Base-by-base conservation (phyloP, 2,797 vertebrate genomes). In the Molossus molossus region DNA sequence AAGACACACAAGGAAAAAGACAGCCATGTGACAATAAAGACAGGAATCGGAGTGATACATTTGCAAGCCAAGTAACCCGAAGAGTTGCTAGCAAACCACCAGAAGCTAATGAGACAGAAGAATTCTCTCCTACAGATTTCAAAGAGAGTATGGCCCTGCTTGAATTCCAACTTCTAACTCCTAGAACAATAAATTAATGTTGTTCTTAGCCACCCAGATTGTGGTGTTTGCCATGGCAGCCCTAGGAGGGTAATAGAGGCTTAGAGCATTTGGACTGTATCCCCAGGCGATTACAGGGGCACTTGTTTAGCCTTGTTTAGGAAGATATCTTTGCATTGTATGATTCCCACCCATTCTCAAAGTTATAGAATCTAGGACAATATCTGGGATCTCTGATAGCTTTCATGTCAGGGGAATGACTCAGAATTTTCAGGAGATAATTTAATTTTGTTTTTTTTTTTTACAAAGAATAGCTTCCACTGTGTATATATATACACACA, bases 371-470 rank as follows among this genome's bases (percentile, higher is more conserved):
- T 77, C 18, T 60, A 45, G 2, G 53, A 55, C 10, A 60, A 5
- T 29, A 3, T 75, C 53, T 85, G 17, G 0, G 8, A 33, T 48
- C 20, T 87, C 20, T 86, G 37, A 86, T 45, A 83, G 3, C 50
- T 93, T 90, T 90, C 23, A 40, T 33, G 27, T 62, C 60, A 77
- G 12, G 40, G 5, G 4, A 55, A 10, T 17, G 1, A 55, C 45
- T 85, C 15, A 25, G 37, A 45, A n/a, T 76, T 76, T 86, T 91
- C 33, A 94, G 20, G 29, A 97, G 60, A 67, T 60, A 57, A 92
- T 13, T 83, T 90, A 72, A 64, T 45, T 9, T 62, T 77, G 20
- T 81, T 57, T 25, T 33, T 91, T 88, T 88, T 48, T 4, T 62
- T 88, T 48, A 84, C 23, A 65, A 86, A 77, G 29, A 94, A 77